These are phyloP conservation scores for Ochotona princeps DNA, from an alignment of 2,113 vertebrate species.

Conservation along the genomic window DNA sequence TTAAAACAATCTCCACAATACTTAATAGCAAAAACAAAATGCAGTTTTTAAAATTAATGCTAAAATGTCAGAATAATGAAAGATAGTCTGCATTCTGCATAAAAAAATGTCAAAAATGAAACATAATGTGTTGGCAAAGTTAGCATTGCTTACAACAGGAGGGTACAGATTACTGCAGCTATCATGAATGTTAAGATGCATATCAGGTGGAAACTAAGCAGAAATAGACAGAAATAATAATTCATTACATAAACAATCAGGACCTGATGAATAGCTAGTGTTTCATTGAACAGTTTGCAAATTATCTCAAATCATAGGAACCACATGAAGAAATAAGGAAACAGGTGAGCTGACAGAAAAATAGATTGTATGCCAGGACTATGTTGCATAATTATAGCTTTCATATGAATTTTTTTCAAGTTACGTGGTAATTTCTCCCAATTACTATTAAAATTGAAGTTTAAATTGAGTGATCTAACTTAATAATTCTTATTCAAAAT, in stretches of 20 bases:
- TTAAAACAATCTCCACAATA: slow-evolving; percentile 77
- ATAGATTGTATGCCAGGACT: neutral
- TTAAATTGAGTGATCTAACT: neutral
- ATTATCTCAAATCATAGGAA: neutral
- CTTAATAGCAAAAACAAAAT: slow-evolving; percentile 67
- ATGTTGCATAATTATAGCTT: neutral
- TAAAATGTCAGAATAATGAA: neutral
- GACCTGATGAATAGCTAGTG: neutral
- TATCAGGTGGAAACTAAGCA: neutral
- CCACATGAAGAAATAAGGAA: neutral
- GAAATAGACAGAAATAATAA: neutral
- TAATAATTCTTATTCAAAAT: neutral
- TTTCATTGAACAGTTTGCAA: neutral
- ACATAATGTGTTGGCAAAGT: too few species aligned
- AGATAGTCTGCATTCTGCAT: neutral
- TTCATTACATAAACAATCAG: neutral
- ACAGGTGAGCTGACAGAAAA: neutral
- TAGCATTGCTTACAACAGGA: neutral
- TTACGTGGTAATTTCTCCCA: neutral
- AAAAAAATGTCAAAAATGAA: too few species aligned
- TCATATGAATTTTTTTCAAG: neutral
- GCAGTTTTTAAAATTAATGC: neutral
- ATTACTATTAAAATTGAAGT: neutral
- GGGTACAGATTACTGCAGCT: neutral
- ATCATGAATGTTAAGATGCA: neutral